Evolutionary conservation across 2,888 invertebrate genomes (phyloP), one percentile per base, ranked within the genome.

Genomic region (Clusia tigrina): DNA sequence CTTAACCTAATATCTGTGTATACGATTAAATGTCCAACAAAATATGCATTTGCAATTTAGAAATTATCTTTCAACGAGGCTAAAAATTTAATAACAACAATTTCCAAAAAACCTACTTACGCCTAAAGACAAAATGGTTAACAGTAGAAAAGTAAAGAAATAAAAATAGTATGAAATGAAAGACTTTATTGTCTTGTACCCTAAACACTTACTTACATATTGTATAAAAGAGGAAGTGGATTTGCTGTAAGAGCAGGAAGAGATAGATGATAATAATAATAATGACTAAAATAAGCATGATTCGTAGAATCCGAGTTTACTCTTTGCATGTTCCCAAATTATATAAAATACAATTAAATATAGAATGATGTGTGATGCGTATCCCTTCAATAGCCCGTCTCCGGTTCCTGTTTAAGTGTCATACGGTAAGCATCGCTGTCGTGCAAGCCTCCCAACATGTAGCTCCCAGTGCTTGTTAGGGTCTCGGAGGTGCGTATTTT

Each of bases 361-460:
- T 32, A 9, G 32, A 9, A 6, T 32, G 32, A 9, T 6, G 6
- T 32, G 32, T 32, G 32, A 6, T 32, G 32, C 32, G 12, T 12
- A 6, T 32, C 32, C 32, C 10, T 42, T 48, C 15, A 83, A 72
- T 83, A 83, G 61, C 83, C 83, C 64, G 79, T 80, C 74, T 83
- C 83, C 38, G 83, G 83, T 70, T 83, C 83, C 70, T 83, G 83
- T 72, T 83, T 83, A 38, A 83, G 69, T 56, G 81, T 78, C 76
- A 83, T 77, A 56, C 83, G 81, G 73, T 82, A 82, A 46, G 74
- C 73, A 58, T 83, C 83, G 73, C 48, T 48, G 5, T 48, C 48
- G 22, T 48, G 48, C 18, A 48, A 15, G n/a, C 42, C 37, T 69
- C 55, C 60, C 15, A 42, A 32, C 2, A 2, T 37, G 6, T n/a